Percentiles rank a stretch among this genome's conserved stretches.
Evolutionary conservation across 1,140 invertebrate genomes (phyloP).

Genomic region (Leucophenga varia): DNA sequence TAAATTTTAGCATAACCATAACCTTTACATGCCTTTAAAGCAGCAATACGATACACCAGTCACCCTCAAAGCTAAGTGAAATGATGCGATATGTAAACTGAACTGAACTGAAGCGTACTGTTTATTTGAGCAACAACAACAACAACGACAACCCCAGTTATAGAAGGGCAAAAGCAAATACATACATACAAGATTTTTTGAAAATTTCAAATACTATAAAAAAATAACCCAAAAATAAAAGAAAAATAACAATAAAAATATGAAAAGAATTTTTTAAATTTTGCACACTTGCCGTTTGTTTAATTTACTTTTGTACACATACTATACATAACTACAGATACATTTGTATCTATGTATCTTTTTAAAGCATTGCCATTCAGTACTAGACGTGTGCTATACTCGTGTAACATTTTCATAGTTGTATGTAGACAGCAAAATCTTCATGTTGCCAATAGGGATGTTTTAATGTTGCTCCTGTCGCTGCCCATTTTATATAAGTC

Average conservation of each 20-base stretch:
- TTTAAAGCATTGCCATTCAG: not conserved
- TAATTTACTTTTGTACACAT: constrained; percentile 24
- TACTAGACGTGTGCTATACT: constrained; percentile 12
- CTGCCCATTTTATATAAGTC: too few species aligned
- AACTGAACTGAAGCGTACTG: too few species aligned
- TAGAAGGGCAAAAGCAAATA: not conserved
- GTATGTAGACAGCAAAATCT: too few species aligned
- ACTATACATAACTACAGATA: not conserved
- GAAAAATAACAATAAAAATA: too few species aligned
- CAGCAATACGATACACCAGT: too few species aligned
- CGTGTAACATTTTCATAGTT: not conserved
- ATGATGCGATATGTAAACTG: too few species aligned
- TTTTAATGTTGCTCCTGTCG: not conserved
- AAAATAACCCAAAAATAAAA: too few species aligned
- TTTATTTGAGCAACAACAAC: constrained; percentile 22
- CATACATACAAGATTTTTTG: not conserved
- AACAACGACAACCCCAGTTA: constrained; percentile 12
- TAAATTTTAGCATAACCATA: too few species aligned
- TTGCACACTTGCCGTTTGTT: constrained; percentile 39
- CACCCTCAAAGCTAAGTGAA: too few species aligned
- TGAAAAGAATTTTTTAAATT: constrained; percentile 41
- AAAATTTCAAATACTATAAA: constrained; percentile 23
- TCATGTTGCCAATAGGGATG: constrained; percentile 10
- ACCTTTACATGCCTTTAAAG: too few species aligned
- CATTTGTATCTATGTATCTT: too few species aligned